A percentile compares a stretch with the other conserved stretches of the same genome.
phyloP scores from a whole-genome alignment of 2,113 vertebrate species.

The Chaetorhynchus papuensis region DNA sequence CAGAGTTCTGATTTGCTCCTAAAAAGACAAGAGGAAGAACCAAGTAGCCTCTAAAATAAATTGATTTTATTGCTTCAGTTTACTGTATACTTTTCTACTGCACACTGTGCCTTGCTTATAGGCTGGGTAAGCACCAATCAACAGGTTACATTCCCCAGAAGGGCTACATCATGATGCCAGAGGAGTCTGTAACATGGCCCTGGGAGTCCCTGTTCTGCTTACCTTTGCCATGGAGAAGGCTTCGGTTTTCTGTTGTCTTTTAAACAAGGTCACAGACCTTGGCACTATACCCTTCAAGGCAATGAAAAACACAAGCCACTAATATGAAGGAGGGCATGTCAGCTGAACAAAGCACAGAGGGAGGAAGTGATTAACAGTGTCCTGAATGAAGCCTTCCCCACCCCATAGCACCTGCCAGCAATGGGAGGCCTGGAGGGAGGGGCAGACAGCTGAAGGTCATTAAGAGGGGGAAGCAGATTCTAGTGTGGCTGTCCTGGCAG shows the following conservation, averaged over 20 bases:
- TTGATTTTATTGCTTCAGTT: neutral
- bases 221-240: neutral
- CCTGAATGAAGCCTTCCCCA: neutral
- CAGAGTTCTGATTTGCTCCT: neutral
- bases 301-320: neutral
- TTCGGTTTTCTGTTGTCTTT: accelerated
- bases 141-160: neutral
- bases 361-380: neutral
- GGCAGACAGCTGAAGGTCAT: slow-evolving; percentile 45
- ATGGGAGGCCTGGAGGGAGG: neutral
- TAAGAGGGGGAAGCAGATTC: slow-evolving; percentile 6
- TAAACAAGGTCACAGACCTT: neutral
- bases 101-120: neutral
- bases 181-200: neutral
- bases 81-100: neutral
- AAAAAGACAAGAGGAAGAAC: neutral
- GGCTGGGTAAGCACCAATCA: neutral
- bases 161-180: neutral
- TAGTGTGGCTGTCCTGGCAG: neutral
- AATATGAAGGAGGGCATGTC: neutral
- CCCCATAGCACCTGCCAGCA: slow-evolving; percentile 30
- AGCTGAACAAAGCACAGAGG: neutral
- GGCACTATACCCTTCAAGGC: neutral
- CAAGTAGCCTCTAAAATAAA: neutral
- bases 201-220: neutral